Conservation (phyloP, 2,888 invertebrate genomes). For the Ypsolopha sequella region DNA sequence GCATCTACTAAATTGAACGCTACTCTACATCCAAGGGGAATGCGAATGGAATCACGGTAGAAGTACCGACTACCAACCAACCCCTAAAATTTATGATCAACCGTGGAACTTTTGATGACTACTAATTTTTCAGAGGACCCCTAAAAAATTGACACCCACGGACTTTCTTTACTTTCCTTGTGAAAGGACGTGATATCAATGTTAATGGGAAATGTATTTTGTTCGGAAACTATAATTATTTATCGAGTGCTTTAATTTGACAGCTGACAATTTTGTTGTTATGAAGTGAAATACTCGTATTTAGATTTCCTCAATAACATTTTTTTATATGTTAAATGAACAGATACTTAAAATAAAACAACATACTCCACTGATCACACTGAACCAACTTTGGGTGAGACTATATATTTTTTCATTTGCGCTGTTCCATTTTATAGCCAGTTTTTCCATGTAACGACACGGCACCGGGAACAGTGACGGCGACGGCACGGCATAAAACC, state of each 20-base stretch:
- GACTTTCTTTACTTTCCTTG: not conserved
- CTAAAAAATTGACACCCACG: constrained; percentile 12
- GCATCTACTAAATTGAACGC: too few species aligned
- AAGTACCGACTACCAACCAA: not conserved
- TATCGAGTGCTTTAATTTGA: too few species aligned
- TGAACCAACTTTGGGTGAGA: too few species aligned
- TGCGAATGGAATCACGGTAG: constrained; percentile 48
- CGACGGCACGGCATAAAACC: too few species aligned
- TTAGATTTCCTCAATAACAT: too few species aligned
- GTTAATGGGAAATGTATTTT: not conserved
- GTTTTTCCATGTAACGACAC: too few species aligned
- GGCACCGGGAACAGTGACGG: too few species aligned
- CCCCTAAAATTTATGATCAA: constrained; percentile 53
- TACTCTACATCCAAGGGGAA: constrained; percentile 27
- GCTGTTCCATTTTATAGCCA: too few species aligned
- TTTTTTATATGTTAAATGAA: too few species aligned
- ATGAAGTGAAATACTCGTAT: not conserved
- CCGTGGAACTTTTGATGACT: constrained; percentile 48
- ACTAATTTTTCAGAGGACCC: constrained; percentile 48
- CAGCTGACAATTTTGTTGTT: not conserved
- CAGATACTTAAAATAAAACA: too few species aligned
- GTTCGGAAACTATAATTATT: not conserved
- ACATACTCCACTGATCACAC: too few species aligned
- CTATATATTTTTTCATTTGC: too few species aligned
- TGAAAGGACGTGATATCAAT: not conserved